Evolutionary conservation across 1,140 invertebrate genomes (phyloP), one percentile per base, ranked within the genome.

Genomic region (Halesus radiatus): DNA sequence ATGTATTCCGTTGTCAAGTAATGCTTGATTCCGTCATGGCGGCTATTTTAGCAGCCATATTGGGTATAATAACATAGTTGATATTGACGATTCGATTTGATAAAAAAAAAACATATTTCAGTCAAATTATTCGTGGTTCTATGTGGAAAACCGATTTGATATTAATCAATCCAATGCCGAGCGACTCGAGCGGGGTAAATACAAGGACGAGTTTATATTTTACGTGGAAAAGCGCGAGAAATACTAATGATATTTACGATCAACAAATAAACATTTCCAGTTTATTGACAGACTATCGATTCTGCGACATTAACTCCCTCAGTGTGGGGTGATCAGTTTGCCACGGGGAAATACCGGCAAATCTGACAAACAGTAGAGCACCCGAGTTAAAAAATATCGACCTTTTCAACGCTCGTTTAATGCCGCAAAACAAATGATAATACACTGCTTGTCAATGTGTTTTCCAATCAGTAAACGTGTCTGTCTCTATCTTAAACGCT

Each of bases 161-260:
- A 26, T 66, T 66, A 66, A 66, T 66, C 62, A 66, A 66, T 22
- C 10, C n/a, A 45, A 45, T 45, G 37, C 37, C 37, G 37, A 45
- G 37, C 37, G 37, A 66, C 62, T 29, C 62, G 16, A 29, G 22
- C 62, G 32, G 62, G 32, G 62, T 66, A 66, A 66, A 66, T 66
- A 66, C 16, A n/a, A 10, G 37, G 29, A n/a, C 26, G 62, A 66
- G 16, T 66, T 66, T 66, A 66, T 29, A 66, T 66, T 66, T 66
- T 66, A 22, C 62, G 23, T 66, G 62, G 62, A 66, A 66, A 66
- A 26, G 62, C 62, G 62, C 62, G 62, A 29, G 62, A 66, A 66
- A 26, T 66, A 66, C 62, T 66, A 66, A 66, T 66, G 62, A 66
- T 66, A 66, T 66, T 66, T 66, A 66, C 62, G 22, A 26, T 66